Base-by-base conservation (phyloP, 2,888 invertebrate species). In the Heterodera filipjevi region DNA sequence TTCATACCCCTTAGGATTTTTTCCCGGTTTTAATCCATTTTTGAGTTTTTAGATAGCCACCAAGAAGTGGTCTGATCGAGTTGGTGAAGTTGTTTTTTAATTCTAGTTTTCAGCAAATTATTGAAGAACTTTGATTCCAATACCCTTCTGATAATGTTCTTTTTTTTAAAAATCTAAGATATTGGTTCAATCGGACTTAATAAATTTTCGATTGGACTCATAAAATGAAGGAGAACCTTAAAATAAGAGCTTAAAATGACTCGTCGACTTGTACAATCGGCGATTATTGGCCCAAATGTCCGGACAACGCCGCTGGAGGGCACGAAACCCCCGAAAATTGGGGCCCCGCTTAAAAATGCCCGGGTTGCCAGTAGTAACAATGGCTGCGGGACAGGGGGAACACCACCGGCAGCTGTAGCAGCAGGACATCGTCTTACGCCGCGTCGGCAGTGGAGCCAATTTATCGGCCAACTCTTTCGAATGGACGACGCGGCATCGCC, bases 381-480 rank as follows among this genome's bases (percentile, higher is more conserved):
- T 53, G 19, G 53, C 53, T 53, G 44, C 12, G 44, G 53, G 16
- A 22, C 22, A 2, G 8, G 8, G 59, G 27, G 0, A 27, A 12
- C n/a, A 22, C 22, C 22, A 12, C 10, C 59, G 27, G 59, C 27
- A 2, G 5, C n/a, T n/a, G 59, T n/a, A 22, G 27, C 6, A 10
- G 59, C 27, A 27, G 27, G 10, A n/a, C 27, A 27, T 6, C 59
- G 12, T 59, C 59, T 59, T 27, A 59, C 59, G 59, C 59, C 59
- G 27, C 59, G 59, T 10, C 59, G 59, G 8, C 59, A 12, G 2
- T 59, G 59, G 59, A n/a, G 59, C 59, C 59, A 59, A 59, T 59
- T 59, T 27, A 59, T 59, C 27, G 27, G 59, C 59, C n/a, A 59
- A 59, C 59, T 59, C 59, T 59, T 59, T 27, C 59, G 59, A 59